Conservation (phyloP, 2,113 vertebrate species). For the Caranx ignobilis region DNA sequence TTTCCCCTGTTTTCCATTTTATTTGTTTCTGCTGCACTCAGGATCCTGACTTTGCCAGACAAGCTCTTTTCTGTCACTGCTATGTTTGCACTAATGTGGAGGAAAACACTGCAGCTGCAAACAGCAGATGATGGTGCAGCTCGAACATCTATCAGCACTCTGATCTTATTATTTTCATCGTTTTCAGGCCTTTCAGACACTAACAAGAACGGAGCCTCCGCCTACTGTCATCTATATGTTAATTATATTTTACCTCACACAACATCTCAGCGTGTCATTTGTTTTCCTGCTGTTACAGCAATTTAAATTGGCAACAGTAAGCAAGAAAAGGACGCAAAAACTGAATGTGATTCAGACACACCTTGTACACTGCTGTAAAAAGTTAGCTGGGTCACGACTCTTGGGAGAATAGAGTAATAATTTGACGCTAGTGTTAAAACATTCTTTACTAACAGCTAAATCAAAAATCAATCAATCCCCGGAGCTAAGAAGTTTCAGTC, state of each 20-base stretch:
- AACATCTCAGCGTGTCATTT: background rate
- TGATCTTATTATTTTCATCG: background rate
- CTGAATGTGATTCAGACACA: background rate
- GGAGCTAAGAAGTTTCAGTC: too few species aligned
- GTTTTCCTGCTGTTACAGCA: slow-evolving; percentile 4
- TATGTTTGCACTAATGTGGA: slow-evolving; percentile 55
- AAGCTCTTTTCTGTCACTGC: slow-evolving; percentile 61
- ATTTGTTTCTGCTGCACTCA: slow-evolving; percentile 55
- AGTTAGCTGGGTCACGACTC: background rate
- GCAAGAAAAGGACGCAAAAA: background rate
- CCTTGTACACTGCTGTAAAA: background rate
- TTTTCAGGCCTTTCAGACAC: background rate
- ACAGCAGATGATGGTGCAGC: slow-evolving; percentile 4
- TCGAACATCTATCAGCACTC: background rate
- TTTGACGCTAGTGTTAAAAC: too few species aligned
- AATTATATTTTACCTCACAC: background rate
- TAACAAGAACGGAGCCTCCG: background rate
- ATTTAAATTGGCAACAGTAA: background rate
- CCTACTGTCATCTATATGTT: slow-evolving; percentile 10
- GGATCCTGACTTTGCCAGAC: slow-evolving; percentile 51
- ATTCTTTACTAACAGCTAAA: too few species aligned
- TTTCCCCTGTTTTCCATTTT: slow-evolving; percentile 46
- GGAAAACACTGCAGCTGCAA: slow-evolving; percentile 25
- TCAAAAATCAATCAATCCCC: too few species aligned
- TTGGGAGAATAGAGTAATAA: too few species aligned